phyloP scores from a whole-genome alignment of 2,888 invertebrate species.

The Mamestra brassicae region DNA sequence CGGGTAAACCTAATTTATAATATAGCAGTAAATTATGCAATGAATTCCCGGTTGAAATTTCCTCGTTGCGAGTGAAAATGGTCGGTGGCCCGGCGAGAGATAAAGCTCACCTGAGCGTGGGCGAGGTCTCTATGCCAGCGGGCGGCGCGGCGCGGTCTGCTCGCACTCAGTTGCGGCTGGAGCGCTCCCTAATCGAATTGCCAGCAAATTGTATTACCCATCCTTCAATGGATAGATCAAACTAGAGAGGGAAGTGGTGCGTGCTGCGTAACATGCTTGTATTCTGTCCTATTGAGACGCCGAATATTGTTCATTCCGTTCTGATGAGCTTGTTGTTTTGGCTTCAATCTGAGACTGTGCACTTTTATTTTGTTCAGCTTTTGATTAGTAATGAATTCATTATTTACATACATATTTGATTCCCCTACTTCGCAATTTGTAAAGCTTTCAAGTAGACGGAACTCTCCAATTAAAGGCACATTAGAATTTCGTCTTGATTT shows the following conservation, averaged over 20 bases:
- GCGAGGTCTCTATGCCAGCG: constrained; percentile 38
- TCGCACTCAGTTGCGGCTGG: constrained; percentile 61
- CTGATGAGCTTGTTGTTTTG: not conserved
- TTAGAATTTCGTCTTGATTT: constrained; percentile 9
- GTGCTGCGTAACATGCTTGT: constrained; percentile 43
- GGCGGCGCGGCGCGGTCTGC: constrained; percentile 49
- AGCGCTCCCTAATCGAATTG: constrained; percentile 63
- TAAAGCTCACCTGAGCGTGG: constrained; percentile 72
- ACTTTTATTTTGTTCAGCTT: not conserved
- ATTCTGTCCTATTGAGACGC: constrained; percentile 33
- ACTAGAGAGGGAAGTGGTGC: constrained; percentile 59
- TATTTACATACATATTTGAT: not conserved
- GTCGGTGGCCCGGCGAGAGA: constrained; percentile 71
- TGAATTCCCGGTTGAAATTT: constrained; percentile 78
- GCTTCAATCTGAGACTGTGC: not conserved
- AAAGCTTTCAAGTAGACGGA: not conserved
- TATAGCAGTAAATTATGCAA: constrained; percentile 82
- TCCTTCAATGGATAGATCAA: constrained; percentile 67
- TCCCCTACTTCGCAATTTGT: not conserved
- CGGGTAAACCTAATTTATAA: constrained; percentile 79
- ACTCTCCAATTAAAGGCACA: constrained; percentile 22
- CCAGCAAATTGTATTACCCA: constrained; percentile 66
- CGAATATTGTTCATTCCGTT: constrained; percentile 24
- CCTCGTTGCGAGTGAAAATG: constrained; percentile 75
- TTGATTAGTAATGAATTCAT: not conserved